Conservation (phyloP, 2,113 vertebrate species). For the Gracilinanus agilis region DNA sequence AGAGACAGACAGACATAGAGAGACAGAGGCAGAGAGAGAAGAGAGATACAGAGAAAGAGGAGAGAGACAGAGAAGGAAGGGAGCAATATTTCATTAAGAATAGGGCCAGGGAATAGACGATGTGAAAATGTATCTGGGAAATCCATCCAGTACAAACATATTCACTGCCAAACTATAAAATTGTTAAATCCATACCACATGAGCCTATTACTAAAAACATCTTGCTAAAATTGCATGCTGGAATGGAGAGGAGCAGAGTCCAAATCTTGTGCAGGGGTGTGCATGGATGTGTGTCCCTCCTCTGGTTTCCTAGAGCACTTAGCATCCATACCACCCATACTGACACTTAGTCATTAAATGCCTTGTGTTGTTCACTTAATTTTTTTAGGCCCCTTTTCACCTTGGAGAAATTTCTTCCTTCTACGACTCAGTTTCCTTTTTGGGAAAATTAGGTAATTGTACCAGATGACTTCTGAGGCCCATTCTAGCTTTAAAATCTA, state of each 20-base stretch:
- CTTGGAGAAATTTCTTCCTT: not conserved
- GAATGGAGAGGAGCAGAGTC: conserved; percentile 41
- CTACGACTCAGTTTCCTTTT: not conserved
- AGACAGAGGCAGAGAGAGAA: too few species aligned
- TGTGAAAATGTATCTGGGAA: conserved; percentile 11
- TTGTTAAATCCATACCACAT: conserved; percentile 49
- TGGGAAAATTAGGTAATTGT: not conserved
- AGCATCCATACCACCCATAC: not conserved
- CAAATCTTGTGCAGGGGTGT: not conserved
- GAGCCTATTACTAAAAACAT: conserved; percentile 51
- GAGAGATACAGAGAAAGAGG: too few species aligned
- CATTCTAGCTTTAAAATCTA: not conserved
- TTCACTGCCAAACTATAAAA: not conserved
- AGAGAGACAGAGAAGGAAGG: too few species aligned
- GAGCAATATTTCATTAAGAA: not conserved
- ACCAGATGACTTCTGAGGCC: not conserved
- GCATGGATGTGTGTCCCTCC: conserved; percentile 39
- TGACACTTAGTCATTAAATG: not conserved
- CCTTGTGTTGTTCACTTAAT: not conserved
- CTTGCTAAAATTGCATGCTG: conserved; percentile 47
- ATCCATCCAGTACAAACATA: conserved; percentile 46
- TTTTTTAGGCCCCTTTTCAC: not conserved
- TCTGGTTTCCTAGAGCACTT: not conserved
- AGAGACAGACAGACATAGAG: too few species aligned
- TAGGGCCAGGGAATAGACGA: not conserved